Conservation (phyloP, 2,113 vertebrate species). For the Coreoperca whiteheadi region DNA sequence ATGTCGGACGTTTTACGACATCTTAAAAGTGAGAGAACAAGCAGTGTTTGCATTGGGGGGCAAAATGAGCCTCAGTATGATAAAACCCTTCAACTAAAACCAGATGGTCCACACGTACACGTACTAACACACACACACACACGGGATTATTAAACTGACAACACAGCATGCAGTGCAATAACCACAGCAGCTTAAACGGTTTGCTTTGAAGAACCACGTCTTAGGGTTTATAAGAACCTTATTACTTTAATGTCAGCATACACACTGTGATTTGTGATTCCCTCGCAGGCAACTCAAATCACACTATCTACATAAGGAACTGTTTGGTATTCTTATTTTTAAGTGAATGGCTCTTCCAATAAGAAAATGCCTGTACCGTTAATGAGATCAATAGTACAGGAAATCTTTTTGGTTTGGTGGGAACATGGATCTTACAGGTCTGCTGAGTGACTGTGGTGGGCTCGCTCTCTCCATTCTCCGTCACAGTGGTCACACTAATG, state of each 20-base stretch:
- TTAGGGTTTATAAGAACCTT: constrained; percentile 21
- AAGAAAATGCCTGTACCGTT: not conserved
- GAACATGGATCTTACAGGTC: constrained; percentile 88
- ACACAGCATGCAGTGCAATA: constrained; percentile 46
- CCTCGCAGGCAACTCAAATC: not conserved
- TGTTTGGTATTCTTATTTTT: not conserved
- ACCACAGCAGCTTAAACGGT: constrained; percentile 40
- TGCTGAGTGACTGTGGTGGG: constrained; percentile 94
- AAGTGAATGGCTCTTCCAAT: not conserved
- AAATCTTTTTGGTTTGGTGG: not conserved
- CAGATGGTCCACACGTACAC: constrained; percentile 57
- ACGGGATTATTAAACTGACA: constrained; percentile 43
- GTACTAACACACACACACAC: constrained; percentile 21
- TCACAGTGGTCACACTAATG: constrained; percentile 95
- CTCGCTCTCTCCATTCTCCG: constrained; percentile 94
- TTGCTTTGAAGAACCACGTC: constrained; percentile 37
- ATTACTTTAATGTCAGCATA: constrained; percentile 22
- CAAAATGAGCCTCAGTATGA: constrained; percentile 44
- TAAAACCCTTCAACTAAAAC: constrained; percentile 54
- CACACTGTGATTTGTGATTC: constrained; percentile 8
- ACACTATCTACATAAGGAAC: not conserved
- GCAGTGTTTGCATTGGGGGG: constrained; percentile 35
- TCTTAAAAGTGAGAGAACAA: constrained; percentile 65
- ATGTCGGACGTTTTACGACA: constrained; percentile 45
- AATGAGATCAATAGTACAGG: not conserved